Percentiles rank a stretch among this genome's conserved stretches.
Evolutionary conservation across 2,888 invertebrate species (phyloP).

Genomic region (Mythimna lalbum): DNA sequence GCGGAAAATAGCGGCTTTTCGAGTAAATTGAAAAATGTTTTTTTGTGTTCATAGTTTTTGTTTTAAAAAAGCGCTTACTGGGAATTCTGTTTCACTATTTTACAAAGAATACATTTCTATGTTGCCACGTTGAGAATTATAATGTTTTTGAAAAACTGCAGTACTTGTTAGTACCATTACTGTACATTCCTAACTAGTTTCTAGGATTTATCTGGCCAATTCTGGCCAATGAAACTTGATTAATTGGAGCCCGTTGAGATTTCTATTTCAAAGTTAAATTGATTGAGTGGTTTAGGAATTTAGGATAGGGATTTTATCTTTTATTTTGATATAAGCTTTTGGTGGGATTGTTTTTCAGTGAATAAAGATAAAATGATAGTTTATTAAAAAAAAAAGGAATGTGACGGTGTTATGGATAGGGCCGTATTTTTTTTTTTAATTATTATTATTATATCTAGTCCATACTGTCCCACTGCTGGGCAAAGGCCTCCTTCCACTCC

Average conservation of each 20-base stretch:
- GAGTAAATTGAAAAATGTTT: too few relatives aligned
- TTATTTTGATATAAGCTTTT: background rate
- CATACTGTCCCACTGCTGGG: too few relatives aligned
- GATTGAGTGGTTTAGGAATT: slow-evolving; percentile 39
- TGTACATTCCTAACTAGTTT: slow-evolving; percentile 63
- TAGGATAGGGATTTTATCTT: background rate
- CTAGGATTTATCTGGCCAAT: slow-evolving; percentile 67
- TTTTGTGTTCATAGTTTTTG: too few relatives aligned
- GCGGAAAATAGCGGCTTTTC: too few relatives aligned
- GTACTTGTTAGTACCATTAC: background rate
- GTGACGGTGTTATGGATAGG: too few relatives aligned
- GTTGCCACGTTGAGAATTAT: too few relatives aligned
- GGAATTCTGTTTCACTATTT: too few relatives aligned
- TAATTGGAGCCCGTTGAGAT: slow-evolving; percentile 54
- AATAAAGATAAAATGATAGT: background rate
- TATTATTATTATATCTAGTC: too few relatives aligned
- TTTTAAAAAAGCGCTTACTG: too few relatives aligned
- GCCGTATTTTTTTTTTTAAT: too few relatives aligned
- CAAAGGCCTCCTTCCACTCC: too few relatives aligned
- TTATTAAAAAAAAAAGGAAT: background rate
- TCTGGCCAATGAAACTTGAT: slow-evolving; percentile 64
- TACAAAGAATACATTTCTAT: too few relatives aligned
- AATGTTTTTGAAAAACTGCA: background rate
- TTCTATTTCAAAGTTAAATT: slow-evolving; percentile 37
- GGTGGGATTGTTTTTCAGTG: background rate